Percentiles rank a stretch among this genome's conserved stretches.
Conservation (phyloP, 2,797 vertebrate species). For the Sebastes iracundus region DNA sequence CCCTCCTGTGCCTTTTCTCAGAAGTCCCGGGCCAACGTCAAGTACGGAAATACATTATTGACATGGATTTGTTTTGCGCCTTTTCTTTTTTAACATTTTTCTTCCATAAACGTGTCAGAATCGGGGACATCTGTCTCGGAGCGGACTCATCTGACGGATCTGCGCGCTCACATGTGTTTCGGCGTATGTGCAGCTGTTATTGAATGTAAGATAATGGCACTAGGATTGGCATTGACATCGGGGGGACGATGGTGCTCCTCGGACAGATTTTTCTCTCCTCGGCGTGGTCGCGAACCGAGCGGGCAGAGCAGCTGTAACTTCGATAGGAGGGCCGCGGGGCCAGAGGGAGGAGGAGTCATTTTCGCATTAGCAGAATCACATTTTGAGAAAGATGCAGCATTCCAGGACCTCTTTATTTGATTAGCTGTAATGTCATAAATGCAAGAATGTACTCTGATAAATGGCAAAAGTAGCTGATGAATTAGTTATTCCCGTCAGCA, state of each 20-base stretch:
- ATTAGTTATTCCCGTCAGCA: constrained; percentile 84
- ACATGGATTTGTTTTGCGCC: constrained; percentile 67
- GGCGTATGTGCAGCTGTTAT: constrained; percentile 50
- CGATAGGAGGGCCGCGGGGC: constrained; percentile 10
- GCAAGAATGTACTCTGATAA: constrained; percentile 80
- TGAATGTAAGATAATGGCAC: constrained; percentile 27
- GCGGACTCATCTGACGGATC: constrained; percentile 39
- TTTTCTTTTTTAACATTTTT: constrained; percentile 39
- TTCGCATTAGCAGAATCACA: constrained; percentile 83
- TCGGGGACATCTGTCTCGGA: constrained; percentile 56
- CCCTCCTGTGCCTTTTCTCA: constrained; percentile 38
- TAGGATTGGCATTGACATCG: constrained; percentile 12
- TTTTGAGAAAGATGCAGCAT: constrained; percentile 78
- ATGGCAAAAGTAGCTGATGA: constrained; percentile 79
- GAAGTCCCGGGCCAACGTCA: constrained; percentile 47
- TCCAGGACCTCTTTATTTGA: constrained; percentile 78
- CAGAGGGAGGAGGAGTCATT: constrained; percentile 52
- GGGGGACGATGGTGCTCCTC: neutral
- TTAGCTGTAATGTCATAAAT: constrained; percentile 85
- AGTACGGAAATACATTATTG: constrained; percentile 50
- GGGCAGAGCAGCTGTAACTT: constrained; percentile 23
- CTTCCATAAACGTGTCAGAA: constrained; percentile 56
- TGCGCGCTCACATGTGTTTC: constrained; percentile 57
- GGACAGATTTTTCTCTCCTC: constrained; percentile 25
- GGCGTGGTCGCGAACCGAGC: neutral